These are phyloP conservation scores for Brachyistius frenatus DNA, from an alignment of 2,113 vertebrate genomes.

Conservation along the genomic window DNA sequence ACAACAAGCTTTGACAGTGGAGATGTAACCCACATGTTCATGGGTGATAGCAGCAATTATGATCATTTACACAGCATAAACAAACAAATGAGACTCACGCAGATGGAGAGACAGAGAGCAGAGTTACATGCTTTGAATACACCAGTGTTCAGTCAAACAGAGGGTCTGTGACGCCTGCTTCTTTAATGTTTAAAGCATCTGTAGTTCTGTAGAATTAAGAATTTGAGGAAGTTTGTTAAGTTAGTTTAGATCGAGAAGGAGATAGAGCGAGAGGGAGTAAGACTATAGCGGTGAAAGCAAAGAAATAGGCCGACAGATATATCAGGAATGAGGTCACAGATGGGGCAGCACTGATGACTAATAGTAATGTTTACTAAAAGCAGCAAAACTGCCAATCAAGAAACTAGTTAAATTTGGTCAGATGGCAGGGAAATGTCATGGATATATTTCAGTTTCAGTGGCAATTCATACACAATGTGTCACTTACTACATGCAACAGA, in stretches of 20 bases:
- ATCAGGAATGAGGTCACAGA: background rate
- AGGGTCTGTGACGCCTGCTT: slow-evolving; percentile 8
- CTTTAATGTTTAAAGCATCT: background rate
- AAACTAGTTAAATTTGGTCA: too few relatives aligned
- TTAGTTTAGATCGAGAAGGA: slow-evolving; percentile 6
- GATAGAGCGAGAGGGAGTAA: background rate
- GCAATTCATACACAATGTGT: too few relatives aligned
- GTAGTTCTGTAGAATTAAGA: background rate
- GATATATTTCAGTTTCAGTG: too few relatives aligned
- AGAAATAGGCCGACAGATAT: background rate
- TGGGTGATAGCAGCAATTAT: slow-evolving; percentile 65
- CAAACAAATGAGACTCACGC: slow-evolving; percentile 53
- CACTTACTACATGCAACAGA: too few relatives aligned
- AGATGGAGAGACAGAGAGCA: slow-evolving; percentile 40
- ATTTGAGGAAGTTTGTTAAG: background rate
- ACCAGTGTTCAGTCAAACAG: background rate
- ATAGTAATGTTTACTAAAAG: too few relatives aligned
- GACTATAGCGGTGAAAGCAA: background rate
- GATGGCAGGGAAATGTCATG: too few relatives aligned
- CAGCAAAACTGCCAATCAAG: too few relatives aligned
- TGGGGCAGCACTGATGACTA: background rate
- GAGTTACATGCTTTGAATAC: slow-evolving; percentile 15
- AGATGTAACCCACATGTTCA: slow-evolving; percentile 55
- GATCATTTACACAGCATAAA: slow-evolving; percentile 70
- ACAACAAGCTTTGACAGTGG: slow-evolving; percentile 35